Evolutionary conservation across 1,140 invertebrate species (phyloP), one percentile per base, ranked within the genome.

Genomic region (Aphelinus atriplicis): DNA sequence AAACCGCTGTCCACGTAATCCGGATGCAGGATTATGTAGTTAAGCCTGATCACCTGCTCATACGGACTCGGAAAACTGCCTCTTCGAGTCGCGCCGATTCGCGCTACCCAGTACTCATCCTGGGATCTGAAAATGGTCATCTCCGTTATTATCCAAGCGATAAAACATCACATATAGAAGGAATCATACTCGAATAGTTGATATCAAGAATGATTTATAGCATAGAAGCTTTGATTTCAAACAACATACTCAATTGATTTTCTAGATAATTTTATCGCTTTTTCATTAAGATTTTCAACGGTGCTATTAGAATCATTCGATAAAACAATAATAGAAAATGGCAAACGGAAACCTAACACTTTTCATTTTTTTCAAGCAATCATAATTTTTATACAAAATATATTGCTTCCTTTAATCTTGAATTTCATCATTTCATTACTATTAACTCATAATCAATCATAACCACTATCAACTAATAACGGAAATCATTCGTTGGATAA

Each of bases 91-190:
- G 93, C 91, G 3, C 94, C 94, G 7, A 95, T 84, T 58, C 94
- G 88, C 0, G 93, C 94, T 3, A 95, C 93, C 94, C 94, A 96
- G 80, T 93, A 92, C 43, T 93, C 92, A 78, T 92, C 90, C 77
- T 91, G 91, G 1, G 93, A 90, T 80, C 94, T 95, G 82, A 46
- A 58, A 63, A 55, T n/a, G 46, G 26, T 43, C 26, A 26, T 26
- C 26, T 26, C 26, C 26, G 26, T 26, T 26, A 26, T 26, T 26
- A 26, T 26, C 26, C 26, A 26, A 26, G 26, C 26, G 26, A 26
- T 26, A 26, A 26, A 26, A 26, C 26, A 26, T 26, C 26, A 26
- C 26, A 26, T 26, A 26, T 26, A 26, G 26, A 26, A 26, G 26
- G 26, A 26, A 26, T 26, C 26, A 26, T 26, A 26, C 26, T 26